Conservation (phyloP, 2,797 vertebrate genomes). For the Pseudochirops cupreus region DNA sequence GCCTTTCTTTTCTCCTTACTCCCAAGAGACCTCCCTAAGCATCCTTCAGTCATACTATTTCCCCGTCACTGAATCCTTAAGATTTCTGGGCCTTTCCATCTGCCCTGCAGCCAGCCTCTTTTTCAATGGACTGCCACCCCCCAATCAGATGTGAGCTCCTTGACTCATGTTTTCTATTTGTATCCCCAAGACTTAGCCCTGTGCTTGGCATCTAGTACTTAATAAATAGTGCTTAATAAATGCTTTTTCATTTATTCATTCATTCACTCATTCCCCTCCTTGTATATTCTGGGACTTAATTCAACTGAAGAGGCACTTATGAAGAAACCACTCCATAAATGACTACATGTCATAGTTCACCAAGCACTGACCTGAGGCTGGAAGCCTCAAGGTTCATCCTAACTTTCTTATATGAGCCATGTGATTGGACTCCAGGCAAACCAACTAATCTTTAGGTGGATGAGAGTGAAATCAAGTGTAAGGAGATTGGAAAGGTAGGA, state of each 20-base stretch:
- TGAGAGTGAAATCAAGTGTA: not conserved
- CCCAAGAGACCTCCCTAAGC: not conserved
- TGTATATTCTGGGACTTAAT: not conserved
- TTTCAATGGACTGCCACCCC: not conserved
- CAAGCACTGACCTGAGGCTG: not conserved
- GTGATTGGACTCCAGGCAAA: not conserved
- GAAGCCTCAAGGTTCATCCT: not conserved
- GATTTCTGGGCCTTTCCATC: not conserved
- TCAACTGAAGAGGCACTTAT: not conserved
- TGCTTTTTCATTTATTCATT: not conserved
- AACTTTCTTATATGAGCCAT: not conserved
- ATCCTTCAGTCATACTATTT: not conserved
- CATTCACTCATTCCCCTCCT: not conserved
- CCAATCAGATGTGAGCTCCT: not conserved
- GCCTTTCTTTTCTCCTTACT: not conserved
- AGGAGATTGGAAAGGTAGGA: not conserved
- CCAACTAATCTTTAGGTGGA: not conserved
- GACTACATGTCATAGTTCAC: not conserved
- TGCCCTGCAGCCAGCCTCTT: not conserved
- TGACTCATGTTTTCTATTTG: not conserved
- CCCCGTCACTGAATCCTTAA: not conserved
- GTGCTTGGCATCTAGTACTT: not conserved
- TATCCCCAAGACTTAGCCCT: not conserved
- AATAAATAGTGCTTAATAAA: not conserved
- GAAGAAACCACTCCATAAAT: not conserved